Evolutionary conservation across 1,140 invertebrate genomes (phyloP).

Genomic region (Galleria mellonella): DNA sequence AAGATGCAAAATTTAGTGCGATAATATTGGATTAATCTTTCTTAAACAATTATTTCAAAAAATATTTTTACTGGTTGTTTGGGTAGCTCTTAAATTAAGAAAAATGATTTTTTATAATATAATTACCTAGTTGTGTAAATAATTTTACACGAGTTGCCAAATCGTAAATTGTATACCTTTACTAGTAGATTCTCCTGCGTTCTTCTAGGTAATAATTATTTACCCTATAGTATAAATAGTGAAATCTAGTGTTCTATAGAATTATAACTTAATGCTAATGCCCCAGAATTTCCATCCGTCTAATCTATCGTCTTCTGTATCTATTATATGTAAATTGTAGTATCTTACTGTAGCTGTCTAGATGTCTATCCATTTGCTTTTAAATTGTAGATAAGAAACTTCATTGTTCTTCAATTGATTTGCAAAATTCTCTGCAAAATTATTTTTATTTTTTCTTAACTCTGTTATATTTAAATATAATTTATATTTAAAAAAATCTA

Average conservation of each 20-base stretch:
- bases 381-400: no score
- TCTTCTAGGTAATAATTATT: constrained; percentile 35
- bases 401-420: no score
- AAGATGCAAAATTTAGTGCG: background rate
- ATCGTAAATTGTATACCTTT: background rate
- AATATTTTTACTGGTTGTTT: background rate
- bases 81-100: background rate
- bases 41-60: no score
- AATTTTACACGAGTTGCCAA: constrained; percentile 4
- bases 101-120: background rate
- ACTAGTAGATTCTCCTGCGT: constrained; percentile 2
- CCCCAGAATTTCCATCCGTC: constrained; percentile 75
- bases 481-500: no score
- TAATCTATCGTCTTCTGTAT: constrained; percentile 64
- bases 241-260: constrained; percentile 43
- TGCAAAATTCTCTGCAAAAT: no score
- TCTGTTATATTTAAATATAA: no score
- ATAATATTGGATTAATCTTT: no score
- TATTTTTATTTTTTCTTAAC: no score
- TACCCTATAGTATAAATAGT: constrained; percentile 37
- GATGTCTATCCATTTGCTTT: constrained; percentile 21
- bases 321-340: constrained; percentile 61
- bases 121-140: background rate
- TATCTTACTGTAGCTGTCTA: constrained; percentile 51
- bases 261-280: constrained; percentile 62